A percentile compares a stretch with the other conserved stretches of the same genome.
Conservation (phyloP, 1,140 invertebrate genomes). For the Panulirus ornatus region DNA sequence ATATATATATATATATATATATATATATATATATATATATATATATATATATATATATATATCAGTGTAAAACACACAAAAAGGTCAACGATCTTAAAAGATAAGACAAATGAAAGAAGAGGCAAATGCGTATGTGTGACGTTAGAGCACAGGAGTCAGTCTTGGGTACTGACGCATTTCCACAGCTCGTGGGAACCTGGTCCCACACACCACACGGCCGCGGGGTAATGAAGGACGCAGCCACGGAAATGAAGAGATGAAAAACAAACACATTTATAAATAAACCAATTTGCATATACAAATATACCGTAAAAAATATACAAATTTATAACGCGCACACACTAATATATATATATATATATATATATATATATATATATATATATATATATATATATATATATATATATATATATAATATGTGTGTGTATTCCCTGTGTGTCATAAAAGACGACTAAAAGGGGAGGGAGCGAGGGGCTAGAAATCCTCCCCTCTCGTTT, state of each 20-base stretch:
- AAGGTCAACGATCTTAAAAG: too few relatives aligned
- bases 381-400: background rate
- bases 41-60: constrained; percentile 1
- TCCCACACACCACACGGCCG: too few relatives aligned
- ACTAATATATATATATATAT: constrained; percentile 9
- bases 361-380: constrained; percentile 22
- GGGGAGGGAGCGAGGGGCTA: too few relatives aligned
- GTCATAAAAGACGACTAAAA: too few relatives aligned
- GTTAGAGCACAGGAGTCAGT: too few relatives aligned
- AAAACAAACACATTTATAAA: background rate
- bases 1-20: constrained; percentile 25
- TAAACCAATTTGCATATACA: background rate
- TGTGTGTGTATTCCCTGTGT: constrained; percentile 3
- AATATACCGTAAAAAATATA: background rate
- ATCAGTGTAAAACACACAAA: too few relatives aligned
- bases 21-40: constrained; percentile 37
- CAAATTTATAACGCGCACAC: background rate
- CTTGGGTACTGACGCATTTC: too few relatives aligned
- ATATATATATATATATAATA: constrained; percentile 31
- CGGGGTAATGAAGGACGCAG: too few relatives aligned
- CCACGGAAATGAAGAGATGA: background rate
- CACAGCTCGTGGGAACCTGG: too few relatives aligned
- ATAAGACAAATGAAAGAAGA: too few relatives aligned
- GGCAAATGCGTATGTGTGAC: too few relatives aligned
- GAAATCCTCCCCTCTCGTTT: too few relatives aligned